These are phyloP conservation scores for Conistra vaccinii DNA, from an alignment of 2,888 invertebrate genomes.

Conservation along the genomic window DNA sequence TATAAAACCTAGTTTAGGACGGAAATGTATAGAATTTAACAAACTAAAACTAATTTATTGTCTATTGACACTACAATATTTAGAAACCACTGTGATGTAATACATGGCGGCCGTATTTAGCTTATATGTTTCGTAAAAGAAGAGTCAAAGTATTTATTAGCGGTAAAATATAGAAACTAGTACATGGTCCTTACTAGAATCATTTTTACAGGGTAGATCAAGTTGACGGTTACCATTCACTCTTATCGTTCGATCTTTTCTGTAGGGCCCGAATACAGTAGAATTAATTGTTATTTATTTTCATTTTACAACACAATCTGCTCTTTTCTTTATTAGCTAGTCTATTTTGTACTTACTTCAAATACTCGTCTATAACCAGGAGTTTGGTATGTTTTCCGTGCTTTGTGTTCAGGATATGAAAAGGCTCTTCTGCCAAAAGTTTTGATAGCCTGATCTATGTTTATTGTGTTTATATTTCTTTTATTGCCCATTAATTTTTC, in stretches of 20 bases:
- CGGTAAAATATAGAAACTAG: neutral
- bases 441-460: constrained; percentile 9
- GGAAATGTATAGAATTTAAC: neutral
- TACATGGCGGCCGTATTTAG: neutral
- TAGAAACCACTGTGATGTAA: neutral
- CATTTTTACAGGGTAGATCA: neutral
- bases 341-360: constrained; percentile 42
- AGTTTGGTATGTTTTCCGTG: neutral
- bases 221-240: neutral
- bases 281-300: neutral
- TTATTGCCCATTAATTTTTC: neutral
- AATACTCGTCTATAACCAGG: constrained; percentile 20
- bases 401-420: neutral
- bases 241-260: neutral
- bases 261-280: neutral
- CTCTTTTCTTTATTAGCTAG: too few species aligned
- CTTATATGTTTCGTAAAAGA: neutral
- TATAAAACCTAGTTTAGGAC: neutral
- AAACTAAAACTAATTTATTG: neutral
- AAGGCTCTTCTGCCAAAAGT: neutral
- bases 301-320: too few species aligned
- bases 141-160: neutral
- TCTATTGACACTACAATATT: neutral
- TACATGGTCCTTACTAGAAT: neutral
- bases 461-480: neutral